Evolutionary conservation across 2,888 invertebrate genomes (phyloP), one percentile per base, ranked within the genome.

Genomic region (Mechanitis mazaeus): DNA sequence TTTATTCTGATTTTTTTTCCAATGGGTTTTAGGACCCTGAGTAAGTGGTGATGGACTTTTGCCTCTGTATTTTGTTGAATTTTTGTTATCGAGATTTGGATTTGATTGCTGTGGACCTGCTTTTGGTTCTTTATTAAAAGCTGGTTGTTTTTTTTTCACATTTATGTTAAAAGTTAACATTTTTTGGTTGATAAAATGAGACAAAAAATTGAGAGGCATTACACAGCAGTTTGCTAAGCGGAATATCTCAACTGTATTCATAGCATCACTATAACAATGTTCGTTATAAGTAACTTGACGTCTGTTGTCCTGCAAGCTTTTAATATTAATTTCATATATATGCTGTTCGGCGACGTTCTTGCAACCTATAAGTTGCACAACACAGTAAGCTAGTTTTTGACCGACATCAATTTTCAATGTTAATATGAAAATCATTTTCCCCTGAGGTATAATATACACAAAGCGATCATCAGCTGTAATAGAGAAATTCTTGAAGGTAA

Each of bases 381-480:
- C 66, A 85, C 85, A 89, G 67, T 80, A 89, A 3, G 77, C 81
- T 79, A 84, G 78, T 59, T 87, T 84, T 68, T 84, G 82, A 55
- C 80, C 67, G 12, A 83, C 83, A 56, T 69, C 68, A 54, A 71
- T 64, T 62, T 71, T 69, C 67, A 86, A 66, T 20, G 87, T 87
- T 9, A 89, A 67, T 47, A 85, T 78, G 66, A 86, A 89, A 56
- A 84, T 74, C 64, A 82, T 68, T 63, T 84, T 85, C 46, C 75
- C 80, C 65, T 83, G 83, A 6, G 77, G 60, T 6, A 78, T 66
- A 42, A 89, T 69, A 66, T 75, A 86, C 60, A 87, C 75, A 61
- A 75, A 77, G 3, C 86, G 83, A 33, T 85, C 83, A 67, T 84
- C 83, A 33, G 33, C 53, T 2, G 54, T 57, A 20, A 61, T 33